Evolutionary conservation across 2,797 vertebrate genomes (phyloP), one percentile per base, ranked within the genome.

Genomic region (Falco cherrug): DNA sequence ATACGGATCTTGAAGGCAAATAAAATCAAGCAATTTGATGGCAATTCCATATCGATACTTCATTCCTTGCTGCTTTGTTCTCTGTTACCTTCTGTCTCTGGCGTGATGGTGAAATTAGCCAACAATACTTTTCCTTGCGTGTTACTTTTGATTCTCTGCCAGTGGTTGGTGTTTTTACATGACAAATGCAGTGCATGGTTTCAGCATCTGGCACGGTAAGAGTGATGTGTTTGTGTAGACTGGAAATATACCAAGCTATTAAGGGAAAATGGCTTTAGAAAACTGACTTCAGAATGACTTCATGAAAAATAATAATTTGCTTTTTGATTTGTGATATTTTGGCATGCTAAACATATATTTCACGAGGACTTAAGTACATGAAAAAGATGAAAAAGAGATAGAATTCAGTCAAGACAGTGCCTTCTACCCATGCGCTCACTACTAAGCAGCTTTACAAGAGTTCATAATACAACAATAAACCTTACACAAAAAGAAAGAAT

Each of bases 311-410:
- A 85, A 85, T 69, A 69, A 87, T 85, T 92, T 81, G 48, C 64
- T 87, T 89, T 94, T 79, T 79, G 56, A 82, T 84, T 91, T 86
- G 69, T 88, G 89, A 64, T 89, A 78, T 75, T 90, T 95, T 93
- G 86, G 86, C 61, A 4, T 1, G 3, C 16, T 68, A 61, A 64
- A 45, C 1, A 0, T 76, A 1, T 56, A 81, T 78, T 94, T 95
- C 81, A 78, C 87, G 84, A 90, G n/a, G 14, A 16, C 43, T 85
- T 80, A 64, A 84, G 64, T 61, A 57, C 33, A 89, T 41, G 41
- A 41, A 41, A 41, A 41, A 41, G 41, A 57, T 68, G 54, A 75
- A 73, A 75, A 74, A 13, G 41, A 90, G 45, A 86, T 45, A 43
- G 13, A 76, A 76, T 10, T 84, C 70, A 45, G 65, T 65, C 65